Evolutionary conservation across 2,888 invertebrate species (phyloP), one percentile per base, ranked within the genome.

Genomic region (Agrilus cyanescens): DNA sequence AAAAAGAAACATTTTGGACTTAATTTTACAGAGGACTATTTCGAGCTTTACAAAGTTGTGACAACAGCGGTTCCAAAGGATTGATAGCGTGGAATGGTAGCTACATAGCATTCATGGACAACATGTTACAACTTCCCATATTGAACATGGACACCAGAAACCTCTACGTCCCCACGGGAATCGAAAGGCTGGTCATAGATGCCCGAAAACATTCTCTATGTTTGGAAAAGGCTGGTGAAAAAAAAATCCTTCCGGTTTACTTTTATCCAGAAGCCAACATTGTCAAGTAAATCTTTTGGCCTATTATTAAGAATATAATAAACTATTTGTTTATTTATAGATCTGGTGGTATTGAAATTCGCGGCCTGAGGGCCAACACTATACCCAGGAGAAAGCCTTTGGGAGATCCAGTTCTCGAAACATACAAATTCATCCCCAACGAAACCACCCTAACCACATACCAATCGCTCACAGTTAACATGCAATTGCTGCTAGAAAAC

Each of bases 21-120:
- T 20, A 3, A 20, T 10, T 12, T 48, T 49, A 33, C 40, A 59
- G 59, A n/a, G 58, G 56, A 12, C 14, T 35, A 4, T 60, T 60
- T 40, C 50, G 50, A 34, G 52, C 49, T 4, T 35, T 59, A 1
- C 46, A 50, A 25, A 46, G 51, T 29, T 49, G 50, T 32, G 50
- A 50, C 41, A 14, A 46, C 4, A 36, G 43, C 57, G 59, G 60
- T 55, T 69, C 66, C 3, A 65, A 67, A 2, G 76, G 74, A 1
- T 65, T 67, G 15, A 60, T 78, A 5, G 63, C 72, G 40, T 91
- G 89, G 89, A 72, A 75, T 38, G 80, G 80, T 55, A 87, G 89
- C 66, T 93, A 89, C 89, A 80, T 88, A 10, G 75, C 87, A 1
- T 90, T 87, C 65, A 77, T 91, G 72, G 91, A 91, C 64, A 84